Conservation (phyloP, 2,888 invertebrate genomes). For the Hypomecis atomaria region DNA sequence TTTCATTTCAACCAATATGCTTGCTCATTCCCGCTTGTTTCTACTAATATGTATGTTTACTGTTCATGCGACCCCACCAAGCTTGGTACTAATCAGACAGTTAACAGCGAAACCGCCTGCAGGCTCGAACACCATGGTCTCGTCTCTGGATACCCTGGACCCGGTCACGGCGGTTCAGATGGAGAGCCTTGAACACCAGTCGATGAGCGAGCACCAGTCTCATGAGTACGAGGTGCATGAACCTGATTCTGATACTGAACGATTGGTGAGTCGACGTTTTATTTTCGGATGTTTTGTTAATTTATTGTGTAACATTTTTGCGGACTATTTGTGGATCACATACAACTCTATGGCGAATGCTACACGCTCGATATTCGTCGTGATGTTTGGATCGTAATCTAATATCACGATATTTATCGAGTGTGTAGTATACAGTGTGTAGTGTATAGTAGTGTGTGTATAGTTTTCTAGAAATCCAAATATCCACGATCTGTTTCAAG, state of each 20-base stretch:
- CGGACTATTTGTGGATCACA: no score
- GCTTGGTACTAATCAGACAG: constrained; percentile 81
- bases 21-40: constrained; percentile 42
- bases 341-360: no score
- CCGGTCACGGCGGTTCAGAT: constrained; percentile 80
- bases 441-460: no score
- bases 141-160: constrained; percentile 89
- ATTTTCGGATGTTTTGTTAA: no score
- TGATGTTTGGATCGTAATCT: no score
- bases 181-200: constrained; percentile 79
- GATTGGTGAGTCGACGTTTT: constrained; percentile 66
- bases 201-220: constrained; percentile 76
- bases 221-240: constrained; percentile 80
- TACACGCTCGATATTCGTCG: no score
- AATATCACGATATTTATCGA: no score
- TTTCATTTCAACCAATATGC: constrained; percentile 17
- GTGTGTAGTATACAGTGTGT: no score
- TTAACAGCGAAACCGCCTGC: constrained; percentile 81
- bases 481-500: no score
- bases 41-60: constrained; percentile 27
- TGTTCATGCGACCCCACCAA: constrained; percentile 64
- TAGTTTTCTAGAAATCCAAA: no score
- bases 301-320: no score
- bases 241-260: constrained; percentile 79
- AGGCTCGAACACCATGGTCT: constrained; percentile 94